Evolutionary conservation across 2,797 vertebrate genomes (phyloP), one percentile per base, ranked within the genome.

Genomic region (Falco rusticolus): DNA sequence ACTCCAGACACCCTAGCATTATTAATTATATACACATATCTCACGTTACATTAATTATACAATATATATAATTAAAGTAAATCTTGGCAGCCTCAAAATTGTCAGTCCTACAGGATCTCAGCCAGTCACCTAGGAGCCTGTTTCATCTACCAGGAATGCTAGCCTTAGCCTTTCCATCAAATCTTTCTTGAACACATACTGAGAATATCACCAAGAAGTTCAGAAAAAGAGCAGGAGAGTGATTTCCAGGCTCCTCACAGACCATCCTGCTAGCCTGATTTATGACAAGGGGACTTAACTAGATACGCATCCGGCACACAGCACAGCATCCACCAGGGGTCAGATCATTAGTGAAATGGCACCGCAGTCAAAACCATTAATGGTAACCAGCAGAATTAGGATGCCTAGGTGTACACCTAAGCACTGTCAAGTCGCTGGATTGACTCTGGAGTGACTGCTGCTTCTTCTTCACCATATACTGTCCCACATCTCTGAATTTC

Each of bases 81-180:
- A 89, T 80, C 78, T 93, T 93, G 69, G 50, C 70, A 93, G 86
- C n/a, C 41, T 95, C 81, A 76, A 77, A 95, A 90, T 4, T 64
- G 84, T 61, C 86, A 93, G 50, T 85, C 71, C 84, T 83, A 77
- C 19, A 68, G 90, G 37, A 87, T 87, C 65, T 85, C 75, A 87
- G 61, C 3, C 61, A 76, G 92, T 75, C 78, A 93, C 41, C 68
- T 39, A 92, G 61, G 11, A 96, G 69, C 19, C 56, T 54, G 33
- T 77, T 95, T 95, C 45, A 92, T 87, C 92, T 94, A 92, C 84
- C 70, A 83, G 89, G 86, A 93, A 87, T 57, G 85, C 92, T 21
- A 89, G 54, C 50, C 48, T 66, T n/a, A 89, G 88, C 50, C 26
- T 85, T 91, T 83, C 53, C 66, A 87, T 83, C 84, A 91, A 75